Base-by-base conservation (phyloP, 1,140 invertebrate species). In the Atta texana region DNA sequence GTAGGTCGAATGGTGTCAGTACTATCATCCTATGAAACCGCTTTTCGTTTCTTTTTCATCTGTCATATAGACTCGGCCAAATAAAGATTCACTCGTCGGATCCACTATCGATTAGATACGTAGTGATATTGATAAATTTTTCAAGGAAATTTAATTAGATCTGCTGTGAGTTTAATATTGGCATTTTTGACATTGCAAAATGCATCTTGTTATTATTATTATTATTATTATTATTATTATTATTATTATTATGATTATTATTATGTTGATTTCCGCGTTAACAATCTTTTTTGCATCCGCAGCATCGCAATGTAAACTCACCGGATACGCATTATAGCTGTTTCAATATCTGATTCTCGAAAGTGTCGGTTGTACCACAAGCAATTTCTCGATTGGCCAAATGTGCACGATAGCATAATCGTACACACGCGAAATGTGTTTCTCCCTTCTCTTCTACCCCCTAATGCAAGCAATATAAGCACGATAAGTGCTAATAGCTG, bases 321-420 rank as follows among this genome's bases (percentile, higher is more conserved):
- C 5, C 7, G 4, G 34, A 16, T 69, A 6, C 21, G 39, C 14
- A 44, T 81, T 39, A 69, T 12, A 44, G 7, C 6, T 68, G n/a
- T 28, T 69, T 39, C 10, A 57, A n/a, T 57, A 39, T 24, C 49
- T 69, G 28, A 69, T 81, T n/a, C 55, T 39, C 34, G 34, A 24
- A 39, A 57, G 16, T 81, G 49, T 53, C 14, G 49, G 28, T 68
- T 68, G n/a, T 18, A 68, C 28, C 18, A 69, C 8, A 39, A 69
- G 51, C 51, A 34, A 81, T 81, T 69, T 69, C 77, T 8, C 77
- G 77, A 80, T 80, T 57, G 21, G 3, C 49, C 31, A 55, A 68
- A n/a, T 6, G 24, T 18, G 24, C 18, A 12, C 51, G 21, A 44
- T 84, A 84, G n/a, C 49, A 72, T 44, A 82, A 75, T 44, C 68